Evolutionary conservation across 2,113 vertebrate genomes (phyloP).

Genomic region (Apistogramma diplotaenia): DNA sequence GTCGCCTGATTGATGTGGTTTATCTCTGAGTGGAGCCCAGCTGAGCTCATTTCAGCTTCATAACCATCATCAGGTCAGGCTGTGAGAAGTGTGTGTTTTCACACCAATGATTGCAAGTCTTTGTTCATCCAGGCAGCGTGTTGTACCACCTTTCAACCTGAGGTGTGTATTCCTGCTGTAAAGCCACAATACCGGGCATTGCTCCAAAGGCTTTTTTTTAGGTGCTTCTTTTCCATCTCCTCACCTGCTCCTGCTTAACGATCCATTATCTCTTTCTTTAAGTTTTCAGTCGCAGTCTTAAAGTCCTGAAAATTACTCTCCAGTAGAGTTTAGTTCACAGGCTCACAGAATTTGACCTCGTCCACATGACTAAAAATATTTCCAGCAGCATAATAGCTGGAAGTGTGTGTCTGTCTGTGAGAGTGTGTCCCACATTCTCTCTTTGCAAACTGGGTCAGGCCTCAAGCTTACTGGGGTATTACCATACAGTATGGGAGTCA

Average conservation of each 20-base stretch:
- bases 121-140: conserved; percentile 31
- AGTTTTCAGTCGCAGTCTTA: not conserved
- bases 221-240: not conserved
- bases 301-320: conserved; percentile 1
- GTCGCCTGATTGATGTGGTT: not conserved
- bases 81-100: conserved; percentile 10
- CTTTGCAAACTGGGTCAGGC: conserved; percentile 67
- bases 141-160: conserved; percentile 16
- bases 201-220: conserved; percentile 22
- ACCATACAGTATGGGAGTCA: conserved; percentile 37
- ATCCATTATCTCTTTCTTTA: conserved; percentile 17
- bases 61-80: not conserved
- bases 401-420: conserved; percentile 28
- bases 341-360: conserved; percentile 44
- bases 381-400: conserved; percentile 64
- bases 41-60: conserved; percentile 9
- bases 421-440: conserved; percentile 59
- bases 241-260: not conserved
- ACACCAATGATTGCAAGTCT: conserved; percentile 10
- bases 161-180: conserved; percentile 44
- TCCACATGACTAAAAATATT: conserved; percentile 65
- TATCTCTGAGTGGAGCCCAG: not conserved
- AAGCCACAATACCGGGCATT: conserved; percentile 47
- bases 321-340: conserved; percentile 26
- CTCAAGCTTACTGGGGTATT: conserved; percentile 57